Evolutionary conservation across 2,797 vertebrate genomes (phyloP), one percentile per base, ranked within the genome.

Genomic region (Decapterus maruadsi): DNA sequence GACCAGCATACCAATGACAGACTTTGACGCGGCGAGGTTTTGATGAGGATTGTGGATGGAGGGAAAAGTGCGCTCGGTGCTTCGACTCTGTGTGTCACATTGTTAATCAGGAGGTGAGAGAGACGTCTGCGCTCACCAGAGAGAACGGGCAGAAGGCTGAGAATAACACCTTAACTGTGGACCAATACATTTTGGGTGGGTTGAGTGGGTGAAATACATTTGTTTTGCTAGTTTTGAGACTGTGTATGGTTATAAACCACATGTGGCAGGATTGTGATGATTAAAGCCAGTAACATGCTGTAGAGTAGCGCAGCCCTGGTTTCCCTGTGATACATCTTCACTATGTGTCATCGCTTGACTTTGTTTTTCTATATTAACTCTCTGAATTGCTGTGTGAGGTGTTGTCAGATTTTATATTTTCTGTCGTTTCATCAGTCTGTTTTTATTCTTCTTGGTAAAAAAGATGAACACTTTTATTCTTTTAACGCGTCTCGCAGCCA

Each of bases 1-100:
- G 82, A 78, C 62, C 50, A 0, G 87, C 73, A 88, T 90, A 84
- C 83, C 80, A 89, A 86, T 82, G 78, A 64, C 42, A 51, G 77
- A 72, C 59, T 83, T 54, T 85, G 48, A 55, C 36, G 2, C 56
- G 62, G 63, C 1, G 0, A 78, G 72, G 78, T 75, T 72, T 82
- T 72, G 78, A 83, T 78, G 74, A 80, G 68, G 71, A 70, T 38
- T 67, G 45, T 29, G 60, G 64, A 75, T 67, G 46, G 72, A 68
- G 38, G 61, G 64, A 76, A 26, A 68, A 70, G 40, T 57, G 3
- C 1, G 14, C 61, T 59, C n/a, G 1, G 42, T 68, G 71, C 54
- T 76, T 77, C 31, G 58, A 71, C 72, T 84, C 56, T 63, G 68
- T 62, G 58, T 60, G 77, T 83, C 79, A 81, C 26, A 19, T 72